Percentiles rank a stretch among this genome's conserved stretches.
Conservation (phyloP, 2,888 invertebrate genomes). For the Scrobipalpa atriplicella region DNA sequence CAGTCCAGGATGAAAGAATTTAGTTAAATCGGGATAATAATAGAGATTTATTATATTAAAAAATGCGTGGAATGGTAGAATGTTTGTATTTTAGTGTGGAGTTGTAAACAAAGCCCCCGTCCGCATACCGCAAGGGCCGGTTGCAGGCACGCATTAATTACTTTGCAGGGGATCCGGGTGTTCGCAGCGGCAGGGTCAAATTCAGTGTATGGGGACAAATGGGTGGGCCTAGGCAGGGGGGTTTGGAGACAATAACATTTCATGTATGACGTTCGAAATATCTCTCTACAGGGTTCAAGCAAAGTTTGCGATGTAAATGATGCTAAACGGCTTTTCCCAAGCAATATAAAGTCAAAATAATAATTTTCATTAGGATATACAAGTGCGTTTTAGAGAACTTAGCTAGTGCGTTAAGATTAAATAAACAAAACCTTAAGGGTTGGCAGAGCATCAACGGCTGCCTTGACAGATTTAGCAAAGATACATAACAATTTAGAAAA, state of each 20-base stretch:
- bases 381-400: too few species aligned
- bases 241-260: slow-evolving; percentile 16
- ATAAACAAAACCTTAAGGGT: too few species aligned
- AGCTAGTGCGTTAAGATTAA: too few species aligned
- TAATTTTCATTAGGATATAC: too few species aligned
- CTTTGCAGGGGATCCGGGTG: slow-evolving; percentile 65
- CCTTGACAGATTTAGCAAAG: too few species aligned
- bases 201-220: slow-evolving; percentile 38
- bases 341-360: too few species aligned
- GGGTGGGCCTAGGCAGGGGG: slow-evolving; percentile 26
- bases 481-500: too few species aligned
- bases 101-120: slow-evolving; percentile 61
- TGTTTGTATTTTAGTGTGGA: slow-evolving; percentile 59
- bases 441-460: too few species aligned
- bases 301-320: too few species aligned
- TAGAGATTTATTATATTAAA: slow-evolving; percentile 39
- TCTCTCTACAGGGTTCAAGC: neutral
- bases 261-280: slow-evolving; percentile 5
- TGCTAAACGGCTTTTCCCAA: too few species aligned
- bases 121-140: slow-evolving; percentile 65
- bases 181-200: slow-evolving; percentile 50
- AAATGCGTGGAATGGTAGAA: slow-evolving; percentile 70
- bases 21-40: slow-evolving; percentile 13
- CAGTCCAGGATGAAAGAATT: too few species aligned
- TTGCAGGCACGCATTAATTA: slow-evolving; percentile 79